These are phyloP conservation scores for Cremastinae sp. DNA, from an alignment of 2,888 invertebrate genomes.

Conservation along the genomic window DNA sequence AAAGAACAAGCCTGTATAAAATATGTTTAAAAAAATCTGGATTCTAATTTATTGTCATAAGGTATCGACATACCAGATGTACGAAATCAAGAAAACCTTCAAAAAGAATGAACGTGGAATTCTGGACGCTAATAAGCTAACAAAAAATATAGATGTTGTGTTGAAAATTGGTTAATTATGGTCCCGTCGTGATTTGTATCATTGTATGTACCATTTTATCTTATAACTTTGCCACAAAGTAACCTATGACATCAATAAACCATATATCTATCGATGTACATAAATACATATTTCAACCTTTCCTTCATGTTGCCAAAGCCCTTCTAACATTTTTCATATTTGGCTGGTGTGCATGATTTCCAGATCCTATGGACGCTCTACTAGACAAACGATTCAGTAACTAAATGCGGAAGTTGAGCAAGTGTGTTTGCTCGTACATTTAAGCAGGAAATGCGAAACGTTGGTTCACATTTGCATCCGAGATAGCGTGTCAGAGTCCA, in stretches of 20 bases:
- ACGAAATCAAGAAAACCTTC: not conserved
- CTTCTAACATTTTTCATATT: slow-evolving; percentile 10
- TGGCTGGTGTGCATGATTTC: slow-evolving; percentile 27
- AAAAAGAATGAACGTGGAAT: not conserved
- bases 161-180: too few species aligned
- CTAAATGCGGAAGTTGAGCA: not conserved
- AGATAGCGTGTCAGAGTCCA: slow-evolving; percentile 24
- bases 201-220: too few species aligned
- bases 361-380: slow-evolving; percentile 5
- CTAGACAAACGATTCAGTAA: not conserved
- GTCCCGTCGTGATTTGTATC: too few species aligned
- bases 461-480: slow-evolving; percentile 36
- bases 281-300: slow-evolving; percentile 18
- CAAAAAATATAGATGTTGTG: too few species aligned
- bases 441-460: slow-evolving; percentile 14
- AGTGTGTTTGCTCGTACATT: not conserved
- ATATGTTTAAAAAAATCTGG: slow-evolving; percentile 10
- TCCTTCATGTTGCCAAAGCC: slow-evolving; percentile 36
- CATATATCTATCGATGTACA: too few species aligned
- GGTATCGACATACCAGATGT: too few species aligned
- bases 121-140: too few species aligned
- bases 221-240: too few species aligned
- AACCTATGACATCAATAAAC: too few species aligned
- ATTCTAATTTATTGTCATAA: too few species aligned
- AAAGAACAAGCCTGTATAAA: too few species aligned